Base-by-base conservation (phyloP, 2,113 vertebrate genomes). In the Myanophis thanlyinensis region DNA sequence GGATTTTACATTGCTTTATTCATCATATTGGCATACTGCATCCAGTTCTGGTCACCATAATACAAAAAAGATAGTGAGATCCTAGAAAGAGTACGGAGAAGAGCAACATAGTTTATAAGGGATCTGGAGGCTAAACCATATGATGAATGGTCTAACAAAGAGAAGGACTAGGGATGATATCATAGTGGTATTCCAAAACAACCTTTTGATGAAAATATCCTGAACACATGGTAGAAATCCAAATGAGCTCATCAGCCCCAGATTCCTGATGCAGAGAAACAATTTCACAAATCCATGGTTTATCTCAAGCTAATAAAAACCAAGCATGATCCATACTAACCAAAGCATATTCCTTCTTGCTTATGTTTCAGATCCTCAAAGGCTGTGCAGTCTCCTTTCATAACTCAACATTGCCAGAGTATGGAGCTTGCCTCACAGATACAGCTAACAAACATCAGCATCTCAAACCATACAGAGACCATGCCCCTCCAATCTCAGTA, bases 371-470 rank as follows among this genome's bases (percentile, higher is more conserved):
- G 93, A 85, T 40, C 3, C 8, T 89, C 25, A 25, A 25, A 5
- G 2, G 1, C 48, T 40, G 44, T 35, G 87, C 56, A 13, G 84
- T 18, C 13, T n/a, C 80, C 47, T 62, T 30, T 18, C 15, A 30
- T 73, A n/a, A 25, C 3, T 7, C 84, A 23, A 27, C 51, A 23
- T 35, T 13, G 25, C 53, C 6, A 9, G 85, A 47, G 9, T 25
- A 96, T 96, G 95, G 95, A 94, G 1, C 22, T 88, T 5, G 20
- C 27, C 0, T 85, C 91, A 18, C 51, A 48, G n/a, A 97, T 97
- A 97, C 96, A 95, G 88, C 89, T 88, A 2, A 56, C 91, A 40
- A 98, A 98, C 44, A 12, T 95, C 10, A 95, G 93, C 67, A 93
- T 88, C 25, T 48, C 95, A 30, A 97, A 97, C 93, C 93, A 92